Percentiles rank a stretch among this genome's conserved stretches.
Evolutionary conservation across 2,113 vertebrate genomes (phyloP).

Genomic region (Lepus europaeus): DNA sequence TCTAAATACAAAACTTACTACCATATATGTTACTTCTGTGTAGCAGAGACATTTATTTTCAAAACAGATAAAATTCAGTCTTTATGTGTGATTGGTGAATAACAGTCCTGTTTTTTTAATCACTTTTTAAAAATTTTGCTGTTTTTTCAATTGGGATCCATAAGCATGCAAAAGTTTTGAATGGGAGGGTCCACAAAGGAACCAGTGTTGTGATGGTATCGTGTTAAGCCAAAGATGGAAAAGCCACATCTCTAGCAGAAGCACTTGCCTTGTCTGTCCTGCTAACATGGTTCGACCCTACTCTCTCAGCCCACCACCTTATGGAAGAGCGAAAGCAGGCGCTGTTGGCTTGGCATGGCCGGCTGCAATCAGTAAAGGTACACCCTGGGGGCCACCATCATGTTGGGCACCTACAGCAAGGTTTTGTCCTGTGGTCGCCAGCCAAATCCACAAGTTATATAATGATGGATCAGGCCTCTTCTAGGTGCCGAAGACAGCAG

Average conservation of each 20-base stretch:
- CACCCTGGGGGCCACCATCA: slow-evolving; percentile 97
- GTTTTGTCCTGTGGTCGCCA: slow-evolving; percentile 97
- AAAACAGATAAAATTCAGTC: slow-evolving; percentile 98
- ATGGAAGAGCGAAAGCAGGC: slow-evolving; percentile 93
- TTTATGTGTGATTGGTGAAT: slow-evolving; percentile 97
- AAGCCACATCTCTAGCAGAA: slow-evolving; percentile 98
- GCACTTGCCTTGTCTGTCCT: slow-evolving; percentile 84
- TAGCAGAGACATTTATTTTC: slow-evolving; percentile 99
- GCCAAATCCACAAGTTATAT: slow-evolving; percentile 98
- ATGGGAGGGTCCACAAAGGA: slow-evolving; percentile 93
- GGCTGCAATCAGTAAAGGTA: slow-evolving; percentile 95
- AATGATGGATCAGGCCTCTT: slow-evolving; percentile 97
- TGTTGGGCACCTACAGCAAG: slow-evolving; percentile 99
- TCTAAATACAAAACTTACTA: slow-evolving; percentile 99
- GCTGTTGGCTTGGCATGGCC: slow-evolving; percentile 84
- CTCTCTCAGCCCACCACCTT: slow-evolving; percentile 97
- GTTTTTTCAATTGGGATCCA: slow-evolving; percentile 96
- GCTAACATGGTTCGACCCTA: no score
- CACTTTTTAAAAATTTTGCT: slow-evolving; percentile 83
- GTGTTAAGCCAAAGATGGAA: slow-evolving; percentile 96
- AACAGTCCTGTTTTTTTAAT: slow-evolving; percentile 91
- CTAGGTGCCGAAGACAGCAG: slow-evolving; percentile 95
- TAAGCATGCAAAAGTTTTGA: slow-evolving; percentile 97
- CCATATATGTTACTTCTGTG: slow-evolving; percentile 99
- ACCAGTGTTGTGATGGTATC: slow-evolving; percentile 91